A percentile compares a stretch with the other conserved stretches of the same genome.
Evolutionary conservation across 2,113 vertebrate genomes (phyloP).

Genomic region (Cololabis saira): DNA sequence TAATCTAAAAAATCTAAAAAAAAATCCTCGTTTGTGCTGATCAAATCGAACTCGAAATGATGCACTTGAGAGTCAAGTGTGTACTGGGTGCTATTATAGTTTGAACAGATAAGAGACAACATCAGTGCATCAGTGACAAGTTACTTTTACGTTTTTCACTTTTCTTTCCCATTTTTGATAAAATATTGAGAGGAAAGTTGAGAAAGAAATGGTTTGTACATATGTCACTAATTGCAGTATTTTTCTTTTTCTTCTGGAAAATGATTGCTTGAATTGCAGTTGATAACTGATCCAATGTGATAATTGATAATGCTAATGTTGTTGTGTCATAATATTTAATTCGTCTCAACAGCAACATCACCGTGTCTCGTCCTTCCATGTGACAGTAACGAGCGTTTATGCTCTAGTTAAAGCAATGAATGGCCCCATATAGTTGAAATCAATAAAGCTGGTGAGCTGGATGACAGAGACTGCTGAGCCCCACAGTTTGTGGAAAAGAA

Average conservation of each 20-base stretch:
- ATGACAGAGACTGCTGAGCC: constrained; percentile 58
- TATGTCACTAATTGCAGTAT: background rate
- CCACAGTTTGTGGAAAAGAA: constrained; percentile 52
- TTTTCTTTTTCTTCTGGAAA: background rate
- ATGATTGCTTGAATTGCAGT: background rate
- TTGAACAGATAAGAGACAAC: too few relatives aligned
- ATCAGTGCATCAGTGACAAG: too few relatives aligned
- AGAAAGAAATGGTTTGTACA: background rate
- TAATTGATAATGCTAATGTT: background rate
- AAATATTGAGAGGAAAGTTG: too few relatives aligned
- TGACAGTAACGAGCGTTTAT: constrained; percentile 67
- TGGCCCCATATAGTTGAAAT: constrained; percentile 71
- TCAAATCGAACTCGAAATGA: too few relatives aligned
- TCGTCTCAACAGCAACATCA: constrained; percentile 9
- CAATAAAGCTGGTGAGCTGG: constrained; percentile 61
- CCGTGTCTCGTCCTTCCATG: constrained; percentile 44
- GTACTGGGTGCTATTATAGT: too few relatives aligned
- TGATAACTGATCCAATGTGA: background rate
- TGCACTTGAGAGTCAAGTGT: too few relatives aligned
- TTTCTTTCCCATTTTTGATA: too few relatives aligned
- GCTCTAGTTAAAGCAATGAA: constrained; percentile 73
- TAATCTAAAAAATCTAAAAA: too few relatives aligned
- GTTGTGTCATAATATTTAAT: background rate
- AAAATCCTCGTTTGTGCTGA: too few relatives aligned
- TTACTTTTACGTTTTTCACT: too few relatives aligned